Evolutionary conservation across 2,113 vertebrate genomes (phyloP), one percentile per base, ranked within the genome.

Genomic region (Corythornis cristatus): DNA sequence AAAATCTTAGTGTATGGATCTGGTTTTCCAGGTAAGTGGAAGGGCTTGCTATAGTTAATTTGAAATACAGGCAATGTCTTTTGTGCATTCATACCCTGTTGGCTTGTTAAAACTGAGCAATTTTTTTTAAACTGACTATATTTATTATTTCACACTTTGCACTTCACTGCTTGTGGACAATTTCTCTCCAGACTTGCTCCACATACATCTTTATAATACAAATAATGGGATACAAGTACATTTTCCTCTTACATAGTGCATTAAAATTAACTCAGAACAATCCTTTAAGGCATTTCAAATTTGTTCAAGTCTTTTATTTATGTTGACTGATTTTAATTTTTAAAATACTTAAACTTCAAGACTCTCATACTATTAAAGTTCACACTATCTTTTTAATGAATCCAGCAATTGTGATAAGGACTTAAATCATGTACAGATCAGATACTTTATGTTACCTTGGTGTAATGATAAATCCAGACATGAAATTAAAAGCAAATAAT

Each of bases 21-120:
- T 62, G 87, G 85, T 84, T 96, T 92, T 93, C 76, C 94, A 95
- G 93, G 92, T 92, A 84, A 8, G 33, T 58, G 71, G 77, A 90
- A 89, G 70, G 73, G 48, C 31, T 84, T 82, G 60, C 74, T 86
- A 11, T 31, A 77, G 65, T 84, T 81, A 84, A 90, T 94, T 89
- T 94, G 67, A 89, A 90, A 79, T 31, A 73, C 9, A 76, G 46
- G 19, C 2, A 0, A 45, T 89, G 61, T 28, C 57, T 64, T 80
- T 95, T 11, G 4, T 65, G 37, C 61, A 60, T 64, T 91, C 68
- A 25, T 28, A 91, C 43, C 54, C 37, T 74, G 22, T 11, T 57
- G 43, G 37, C 58, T 90, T 88, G 48, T 90, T 75, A 89, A 88
- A 94, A 87, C 16, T 6, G 2, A 8, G 12, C 9, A 37, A 13